These are phyloP conservation scores for Germaria angustata DNA, from an alignment of 2,888 invertebrate genomes.

Conservation along the genomic window DNA sequence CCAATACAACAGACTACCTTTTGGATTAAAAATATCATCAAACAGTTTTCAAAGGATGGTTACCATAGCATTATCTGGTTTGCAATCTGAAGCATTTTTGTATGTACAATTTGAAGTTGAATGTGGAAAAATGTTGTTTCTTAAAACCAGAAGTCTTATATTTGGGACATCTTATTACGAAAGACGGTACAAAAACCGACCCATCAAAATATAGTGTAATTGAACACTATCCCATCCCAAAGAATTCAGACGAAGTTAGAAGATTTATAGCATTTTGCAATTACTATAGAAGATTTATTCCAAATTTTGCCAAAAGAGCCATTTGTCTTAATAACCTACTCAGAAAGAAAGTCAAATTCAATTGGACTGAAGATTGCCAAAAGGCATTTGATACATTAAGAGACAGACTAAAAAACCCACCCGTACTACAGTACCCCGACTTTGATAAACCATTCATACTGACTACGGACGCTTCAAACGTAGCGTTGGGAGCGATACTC, in stretches of 20 bases:
- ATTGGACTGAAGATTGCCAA: neutral
- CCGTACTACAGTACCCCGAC: too few species aligned
- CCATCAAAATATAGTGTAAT: slow-evolving; percentile 5
- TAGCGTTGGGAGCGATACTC: too few species aligned
- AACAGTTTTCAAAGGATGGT: slow-evolving; percentile 34
- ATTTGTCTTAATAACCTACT: neutral
- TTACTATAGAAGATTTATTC: too few species aligned
- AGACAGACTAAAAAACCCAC: too few species aligned
- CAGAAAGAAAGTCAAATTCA: neutral
- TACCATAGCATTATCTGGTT: slow-evolving; percentile 5
- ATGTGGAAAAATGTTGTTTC: slow-evolving; percentile 14
- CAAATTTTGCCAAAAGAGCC: neutral
- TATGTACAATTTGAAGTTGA: slow-evolving; percentile 8
- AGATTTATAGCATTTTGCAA: too few species aligned
- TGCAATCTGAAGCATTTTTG: slow-evolving; percentile 16
- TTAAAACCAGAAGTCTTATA: slow-evolving; percentile 6
- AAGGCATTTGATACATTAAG: neutral
- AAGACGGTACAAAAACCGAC: slow-evolving; percentile 12
- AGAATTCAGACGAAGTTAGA: neutral
- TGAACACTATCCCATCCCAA: neutral
- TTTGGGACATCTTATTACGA: slow-evolving; percentile 13
- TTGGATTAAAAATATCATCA: slow-evolving; percentile 35
- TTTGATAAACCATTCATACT: too few species aligned
- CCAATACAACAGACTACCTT: neutral
- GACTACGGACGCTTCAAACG: too few species aligned